Evolutionary conservation across 2,888 invertebrate species (phyloP).

Genomic region (Tetranychus truncatus): DNA sequence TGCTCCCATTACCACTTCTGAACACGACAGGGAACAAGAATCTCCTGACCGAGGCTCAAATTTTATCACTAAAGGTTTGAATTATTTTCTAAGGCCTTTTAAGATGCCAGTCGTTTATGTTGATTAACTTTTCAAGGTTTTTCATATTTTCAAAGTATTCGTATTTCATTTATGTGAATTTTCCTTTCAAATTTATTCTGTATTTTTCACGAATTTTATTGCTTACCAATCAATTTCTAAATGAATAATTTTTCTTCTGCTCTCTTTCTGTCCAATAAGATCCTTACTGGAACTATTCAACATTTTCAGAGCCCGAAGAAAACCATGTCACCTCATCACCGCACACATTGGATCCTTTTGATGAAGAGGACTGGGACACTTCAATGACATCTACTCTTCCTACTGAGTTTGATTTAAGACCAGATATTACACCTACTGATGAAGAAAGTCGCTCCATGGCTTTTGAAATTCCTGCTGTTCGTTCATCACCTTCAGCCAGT

Average conservation of each 20-base stretch:
- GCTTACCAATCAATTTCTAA: too few relatives aligned
- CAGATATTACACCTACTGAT: conserved; percentile 21
- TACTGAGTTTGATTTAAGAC: conserved; percentile 21
- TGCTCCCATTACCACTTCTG: conserved; percentile 15
- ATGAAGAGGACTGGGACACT: conserved; percentile 95
- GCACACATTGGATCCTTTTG: conserved; percentile 44
- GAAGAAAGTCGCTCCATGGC: conserved; percentile 17
- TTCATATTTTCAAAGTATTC: not conserved
- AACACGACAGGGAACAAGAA: conserved; percentile 11
- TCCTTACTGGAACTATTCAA: conserved; percentile 20
- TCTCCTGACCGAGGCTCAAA: conserved; percentile 16
- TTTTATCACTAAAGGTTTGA: conserved; percentile 15
- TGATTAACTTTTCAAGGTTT: not conserved
- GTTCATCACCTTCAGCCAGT: conserved; percentile 17
- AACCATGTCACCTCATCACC: not conserved
- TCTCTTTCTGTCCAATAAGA: conserved; percentile 2
- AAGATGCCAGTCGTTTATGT: not conserved
- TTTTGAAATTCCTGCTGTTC: conserved; percentile 20
- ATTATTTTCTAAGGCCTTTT: not conserved
- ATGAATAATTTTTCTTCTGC: not conserved
- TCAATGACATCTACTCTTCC: conserved; percentile 33
- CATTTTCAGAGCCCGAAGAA: conserved; percentile 18
- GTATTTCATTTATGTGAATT: not conserved
- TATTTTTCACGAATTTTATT: not conserved
- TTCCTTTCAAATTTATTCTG: not conserved